Percentiles rank a stretch among this genome's conserved stretches.
phyloP scores from a whole-genome alignment of 2,113 vertebrate genomes.

The Cavia porcellus region DNA sequence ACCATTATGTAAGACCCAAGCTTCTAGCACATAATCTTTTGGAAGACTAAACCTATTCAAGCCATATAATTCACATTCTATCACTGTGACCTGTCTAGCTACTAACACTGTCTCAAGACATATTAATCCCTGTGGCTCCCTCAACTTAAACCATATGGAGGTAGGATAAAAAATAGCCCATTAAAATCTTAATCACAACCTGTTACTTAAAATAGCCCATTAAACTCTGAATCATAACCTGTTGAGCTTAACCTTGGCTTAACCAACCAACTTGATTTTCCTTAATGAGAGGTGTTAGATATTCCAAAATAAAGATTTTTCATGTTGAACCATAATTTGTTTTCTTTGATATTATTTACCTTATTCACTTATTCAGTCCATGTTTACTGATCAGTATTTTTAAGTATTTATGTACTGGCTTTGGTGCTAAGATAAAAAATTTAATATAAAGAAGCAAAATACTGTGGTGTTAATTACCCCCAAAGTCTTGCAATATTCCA shows the following conservation, averaged over 20 bases:
- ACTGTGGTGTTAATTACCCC: slow-evolving; percentile 54
- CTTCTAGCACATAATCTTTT: not conserved
- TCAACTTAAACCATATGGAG: not conserved
- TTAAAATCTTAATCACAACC: too few relatives aligned
- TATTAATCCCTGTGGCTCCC: not conserved
- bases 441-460: slow-evolving; percentile 65
- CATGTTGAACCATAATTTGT: not conserved
- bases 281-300: not conserved
- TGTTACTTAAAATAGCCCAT: not conserved
- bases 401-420: slow-evolving; percentile 31
- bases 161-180: not conserved
- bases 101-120: not conserved
- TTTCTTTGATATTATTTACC: slow-evolving; percentile 2
- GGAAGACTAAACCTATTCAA: not conserved
- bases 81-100: not conserved
- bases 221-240: not conserved
- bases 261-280: not conserved
- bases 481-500: slow-evolving; percentile 43
- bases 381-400: slow-evolving; percentile 18
- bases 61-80: not conserved
- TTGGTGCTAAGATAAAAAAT: slow-evolving; percentile 48
- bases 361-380: not conserved
- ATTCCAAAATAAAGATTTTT: not conserved
- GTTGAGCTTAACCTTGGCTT: not conserved
- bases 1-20: not conserved